Conservation (phyloP, 2,797 vertebrate genomes). For the Chaetophractus vellerosus region DNA sequence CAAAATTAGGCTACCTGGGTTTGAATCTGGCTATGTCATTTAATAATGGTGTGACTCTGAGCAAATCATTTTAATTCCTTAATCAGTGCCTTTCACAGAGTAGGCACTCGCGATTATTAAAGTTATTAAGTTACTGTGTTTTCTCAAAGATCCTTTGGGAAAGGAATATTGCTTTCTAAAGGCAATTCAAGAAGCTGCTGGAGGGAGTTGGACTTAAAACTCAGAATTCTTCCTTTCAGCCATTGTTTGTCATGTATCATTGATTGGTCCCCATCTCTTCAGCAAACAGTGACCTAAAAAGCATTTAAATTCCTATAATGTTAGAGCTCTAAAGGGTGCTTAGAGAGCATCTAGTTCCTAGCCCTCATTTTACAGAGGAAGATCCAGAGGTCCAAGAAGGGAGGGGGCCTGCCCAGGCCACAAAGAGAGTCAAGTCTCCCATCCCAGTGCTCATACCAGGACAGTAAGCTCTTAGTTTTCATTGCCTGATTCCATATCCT, state of each 20-base stretch:
- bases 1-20: background rate
- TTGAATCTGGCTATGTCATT: background rate
- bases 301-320: background rate
- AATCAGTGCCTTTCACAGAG: background rate
- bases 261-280: background rate
- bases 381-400: background rate
- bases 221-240: background rate
- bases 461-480: background rate
- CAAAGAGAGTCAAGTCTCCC: background rate
- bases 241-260: background rate
- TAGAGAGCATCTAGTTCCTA: background rate
- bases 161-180: background rate
- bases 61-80: conserved; percentile 38
- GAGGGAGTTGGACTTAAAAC: background rate
- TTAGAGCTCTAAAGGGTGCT: background rate
- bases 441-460: background rate
- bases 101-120: background rate
- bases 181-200: background rate
- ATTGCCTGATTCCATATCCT: background rate
- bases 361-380: background rate
- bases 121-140: background rate
- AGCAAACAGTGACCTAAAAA: too few relatives aligned
- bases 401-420: background rate
- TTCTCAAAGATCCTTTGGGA: background rate
- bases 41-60: background rate